phyloP scores from a whole-genome alignment of 2,797 vertebrate species.

The Falco biarmicus region DNA sequence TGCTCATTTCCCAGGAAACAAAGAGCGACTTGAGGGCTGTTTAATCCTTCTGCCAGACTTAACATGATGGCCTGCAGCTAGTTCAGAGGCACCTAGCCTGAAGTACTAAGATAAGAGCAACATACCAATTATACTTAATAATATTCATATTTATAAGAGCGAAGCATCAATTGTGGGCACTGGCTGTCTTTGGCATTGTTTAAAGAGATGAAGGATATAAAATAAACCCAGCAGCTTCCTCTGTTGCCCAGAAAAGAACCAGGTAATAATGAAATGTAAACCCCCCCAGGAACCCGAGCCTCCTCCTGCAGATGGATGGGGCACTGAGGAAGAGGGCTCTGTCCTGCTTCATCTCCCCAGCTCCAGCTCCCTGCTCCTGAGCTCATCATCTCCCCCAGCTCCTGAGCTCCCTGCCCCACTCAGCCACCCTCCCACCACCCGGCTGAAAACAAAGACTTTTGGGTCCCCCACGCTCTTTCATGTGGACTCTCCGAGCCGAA shows the following conservation, averaged over 20 bases:
- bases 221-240: slow-evolving; percentile 9
- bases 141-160: neutral
- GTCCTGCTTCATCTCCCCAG: neutral
- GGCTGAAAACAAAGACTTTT: neutral
- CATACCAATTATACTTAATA: neutral
- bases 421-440: neutral
- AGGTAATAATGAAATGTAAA: neutral
- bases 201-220: neutral
- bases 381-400: too few relatives aligned
- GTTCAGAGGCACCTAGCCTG: neutral
- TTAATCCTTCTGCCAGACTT: neutral
- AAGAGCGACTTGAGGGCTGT: neutral
- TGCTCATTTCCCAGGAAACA: neutral
- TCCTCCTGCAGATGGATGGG: neutral
- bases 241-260: neutral
- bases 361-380: neutral
- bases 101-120: neutral
- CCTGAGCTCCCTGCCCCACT: neutral
- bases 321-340: neutral
- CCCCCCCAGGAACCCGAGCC: neutral
- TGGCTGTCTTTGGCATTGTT: neutral
- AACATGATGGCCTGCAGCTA: neutral
- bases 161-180: neutral
- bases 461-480: neutral
- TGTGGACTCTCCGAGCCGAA: neutral